Evolutionary conservation across 2,888 invertebrate species (phyloP), one percentile per base, ranked within the genome.

Genomic region (Acrobeloides nanus): DNA sequence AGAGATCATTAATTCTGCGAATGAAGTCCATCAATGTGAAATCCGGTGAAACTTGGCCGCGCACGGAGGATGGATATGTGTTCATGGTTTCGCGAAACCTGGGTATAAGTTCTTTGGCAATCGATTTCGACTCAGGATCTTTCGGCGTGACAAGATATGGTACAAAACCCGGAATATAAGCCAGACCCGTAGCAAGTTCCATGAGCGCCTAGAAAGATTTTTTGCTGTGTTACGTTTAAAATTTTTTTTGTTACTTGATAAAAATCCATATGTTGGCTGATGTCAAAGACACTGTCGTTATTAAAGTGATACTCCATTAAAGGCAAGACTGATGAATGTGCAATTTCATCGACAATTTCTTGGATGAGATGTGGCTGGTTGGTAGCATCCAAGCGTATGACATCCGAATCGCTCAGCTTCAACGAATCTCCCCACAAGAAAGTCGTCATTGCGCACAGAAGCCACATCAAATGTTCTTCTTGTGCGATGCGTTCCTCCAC

Each of bases 271-370:
- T 70, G 73, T 29, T 73, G 66, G 32, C 56, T 58, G 24, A 73
- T 61, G 46, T 73, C 73, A 39, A 73, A 69, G n/a, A 73, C 62
- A 20, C 58, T 59, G 49, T 73, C 73, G 47, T 73, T 73, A 32
- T 59, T 58, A 38, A 72, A 54, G 41, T 68, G 68, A 37, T 72
- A 71, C 39, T 69, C 70, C 21, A 72, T 39, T 20, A 71, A 48
- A 5, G 51, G 47, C 18, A 68, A 45, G 10, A 70, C 38, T 3
- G 59, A 51, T 12, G 68, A 68, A 3, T 48, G 29, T 12, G 37
- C 25, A 8, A 54, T 31, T 26, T 55, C 55, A 12, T 61, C 60
- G 31, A 40, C 42, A 12, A 46, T 41, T 25, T 32, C 26, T n/a
- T n/a, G 29, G 34, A 10, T 38, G 20, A 20, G 25, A 24, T 2